A percentile compares a stretch with the other conserved stretches of the same genome.
These are phyloP conservation scores for Chrysogorgia sp. DNA, from an alignment of 92 coral and sea anemone genomes.

Conservation along the genomic window DNA sequence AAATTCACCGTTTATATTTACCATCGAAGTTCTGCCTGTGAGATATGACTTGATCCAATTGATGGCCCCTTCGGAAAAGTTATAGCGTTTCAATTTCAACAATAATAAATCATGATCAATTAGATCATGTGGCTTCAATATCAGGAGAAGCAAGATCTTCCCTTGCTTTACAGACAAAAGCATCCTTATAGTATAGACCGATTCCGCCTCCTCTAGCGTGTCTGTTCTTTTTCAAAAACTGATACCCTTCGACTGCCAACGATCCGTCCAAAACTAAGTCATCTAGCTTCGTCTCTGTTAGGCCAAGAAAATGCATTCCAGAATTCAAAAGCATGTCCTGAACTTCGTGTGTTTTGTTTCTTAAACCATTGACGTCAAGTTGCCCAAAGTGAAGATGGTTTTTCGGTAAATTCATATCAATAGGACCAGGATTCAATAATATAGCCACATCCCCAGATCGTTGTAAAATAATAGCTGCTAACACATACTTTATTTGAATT, in stretches of 20 bases:
- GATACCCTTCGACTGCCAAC: constrained; percentile 4
- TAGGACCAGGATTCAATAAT: neutral
- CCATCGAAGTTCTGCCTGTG: too few species aligned
- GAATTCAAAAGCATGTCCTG: neutral
- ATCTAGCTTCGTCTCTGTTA: too few species aligned
- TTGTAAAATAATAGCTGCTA: neutral
- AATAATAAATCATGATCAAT: too few species aligned
- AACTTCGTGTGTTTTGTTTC: neutral
- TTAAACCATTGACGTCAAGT: neutral
- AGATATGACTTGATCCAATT: too few species aligned
- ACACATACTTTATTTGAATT: neutral
- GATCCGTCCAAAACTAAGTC: too few species aligned
- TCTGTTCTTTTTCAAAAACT: neutral
- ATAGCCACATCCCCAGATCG: constrained; percentile 7
- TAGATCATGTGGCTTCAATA: too few species aligned
- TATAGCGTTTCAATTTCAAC: too few species aligned
- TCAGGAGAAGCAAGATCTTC: too few species aligned
- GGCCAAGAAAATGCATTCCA: neutral
- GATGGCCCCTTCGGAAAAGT: too few species aligned
- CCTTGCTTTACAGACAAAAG: constrained; percentile 11
- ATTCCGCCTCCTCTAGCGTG: constrained; percentile 4
- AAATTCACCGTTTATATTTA: too few species aligned
- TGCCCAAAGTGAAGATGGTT: neutral
- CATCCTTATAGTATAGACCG: too few species aligned
- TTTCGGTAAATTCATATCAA: neutral